These are phyloP conservation scores for Craterocephalus amniculus DNA, from an alignment of 2,797 vertebrate genomes.

Conservation along the genomic window DNA sequence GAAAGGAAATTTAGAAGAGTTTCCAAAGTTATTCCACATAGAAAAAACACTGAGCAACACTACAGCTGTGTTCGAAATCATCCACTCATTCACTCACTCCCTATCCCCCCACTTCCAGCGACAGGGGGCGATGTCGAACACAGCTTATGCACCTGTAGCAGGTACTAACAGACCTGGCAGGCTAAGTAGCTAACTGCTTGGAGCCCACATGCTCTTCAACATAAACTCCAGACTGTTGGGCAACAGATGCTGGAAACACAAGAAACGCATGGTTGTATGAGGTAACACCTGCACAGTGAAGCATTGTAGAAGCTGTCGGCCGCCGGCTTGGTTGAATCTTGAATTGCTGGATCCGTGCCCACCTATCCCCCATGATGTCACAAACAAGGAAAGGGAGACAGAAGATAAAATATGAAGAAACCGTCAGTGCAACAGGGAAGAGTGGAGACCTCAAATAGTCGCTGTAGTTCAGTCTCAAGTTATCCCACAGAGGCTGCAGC, in stretches of 20 bases:
- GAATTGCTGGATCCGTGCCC: constrained; percentile 72
- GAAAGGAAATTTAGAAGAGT: no score
- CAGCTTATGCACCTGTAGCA: no score
- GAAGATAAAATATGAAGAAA: constrained; percentile 79
- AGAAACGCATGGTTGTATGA: constrained; percentile 80
- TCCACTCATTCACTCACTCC: no score
- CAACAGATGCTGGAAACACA: constrained; percentile 79
- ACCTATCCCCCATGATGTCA: constrained; percentile 76
- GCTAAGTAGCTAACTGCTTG: no score
- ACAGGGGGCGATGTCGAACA: no score
- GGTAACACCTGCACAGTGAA: constrained; percentile 79
- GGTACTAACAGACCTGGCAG: no score
- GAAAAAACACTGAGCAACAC: no score
- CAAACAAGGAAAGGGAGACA: constrained; percentile 77
- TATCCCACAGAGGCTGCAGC: constrained; percentile 81
- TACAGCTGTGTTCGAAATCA: no score
- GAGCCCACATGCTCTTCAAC: no score
- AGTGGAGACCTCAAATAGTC: constrained; percentile 79
- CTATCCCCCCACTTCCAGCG: no score
- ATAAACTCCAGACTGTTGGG: no score
- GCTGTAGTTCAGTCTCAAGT: constrained; percentile 69
- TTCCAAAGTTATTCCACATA: no score
- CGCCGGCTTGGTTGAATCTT: constrained; percentile 76
- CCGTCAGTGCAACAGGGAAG: constrained; percentile 76
- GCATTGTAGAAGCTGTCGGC: constrained; percentile 70